Evolutionary conservation across 1,140 invertebrate genomes (phyloP).

Genomic region (Drosophila nigrodunni): DNA sequence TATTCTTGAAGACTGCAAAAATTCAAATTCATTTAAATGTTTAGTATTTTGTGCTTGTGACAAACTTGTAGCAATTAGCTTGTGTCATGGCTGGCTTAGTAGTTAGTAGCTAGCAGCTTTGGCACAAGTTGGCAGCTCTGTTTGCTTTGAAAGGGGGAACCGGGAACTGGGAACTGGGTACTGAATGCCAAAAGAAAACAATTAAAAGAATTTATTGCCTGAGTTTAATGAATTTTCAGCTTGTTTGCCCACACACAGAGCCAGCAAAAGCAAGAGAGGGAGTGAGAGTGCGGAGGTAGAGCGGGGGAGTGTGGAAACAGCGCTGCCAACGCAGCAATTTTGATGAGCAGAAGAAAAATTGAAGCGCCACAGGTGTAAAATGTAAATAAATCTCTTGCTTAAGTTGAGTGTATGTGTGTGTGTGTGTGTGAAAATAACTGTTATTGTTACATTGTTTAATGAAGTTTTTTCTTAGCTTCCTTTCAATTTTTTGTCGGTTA

Average conservation of each 20-base stretch:
- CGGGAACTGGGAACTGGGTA: not conserved
- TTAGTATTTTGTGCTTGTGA: not conserved
- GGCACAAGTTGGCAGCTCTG: constrained; percentile 8
- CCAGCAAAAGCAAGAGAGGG: not conserved
- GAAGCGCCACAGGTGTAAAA: constrained; percentile 73
- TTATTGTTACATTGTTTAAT: constrained; percentile 74
- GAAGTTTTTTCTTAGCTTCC: constrained; percentile 56
- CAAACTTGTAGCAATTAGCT: constrained; percentile 25
- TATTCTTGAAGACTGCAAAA: not conserved
- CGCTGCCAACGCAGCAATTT: constrained; percentile 56
- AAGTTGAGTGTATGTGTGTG: constrained; percentile 5
- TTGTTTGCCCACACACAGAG: constrained; percentile 65
- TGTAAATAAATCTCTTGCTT: constrained; percentile 64
- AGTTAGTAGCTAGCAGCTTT: constrained; percentile 10
- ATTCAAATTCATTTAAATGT: not conserved
- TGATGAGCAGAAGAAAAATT: constrained; percentile 57
- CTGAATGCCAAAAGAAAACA: constrained; percentile 57
- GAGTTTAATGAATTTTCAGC: constrained; percentile 81
- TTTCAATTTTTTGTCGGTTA: constrained; percentile 10
- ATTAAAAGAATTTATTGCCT: constrained; percentile 80
- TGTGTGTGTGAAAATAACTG: constrained; percentile 53
- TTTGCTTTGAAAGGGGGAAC: not conserved
- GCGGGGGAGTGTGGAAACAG: not conserved
- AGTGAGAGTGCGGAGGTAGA: not conserved
- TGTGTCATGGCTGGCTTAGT: constrained; percentile 5